These are phyloP conservation scores for Megatriorchis doriae DNA, from an alignment of 2,113 vertebrate genomes.

Conservation along the genomic window DNA sequence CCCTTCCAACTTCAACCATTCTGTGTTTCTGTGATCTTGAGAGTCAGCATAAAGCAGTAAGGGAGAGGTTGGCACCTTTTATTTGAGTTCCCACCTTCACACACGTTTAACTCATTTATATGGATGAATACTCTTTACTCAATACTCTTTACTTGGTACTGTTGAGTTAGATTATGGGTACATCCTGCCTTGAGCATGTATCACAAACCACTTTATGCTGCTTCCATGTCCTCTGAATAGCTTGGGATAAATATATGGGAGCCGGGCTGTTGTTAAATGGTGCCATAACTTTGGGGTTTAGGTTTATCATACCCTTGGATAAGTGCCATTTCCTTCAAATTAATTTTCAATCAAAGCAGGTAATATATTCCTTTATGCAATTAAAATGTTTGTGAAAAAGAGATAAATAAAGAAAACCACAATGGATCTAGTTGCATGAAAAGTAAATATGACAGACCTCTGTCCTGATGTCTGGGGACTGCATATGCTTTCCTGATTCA, in stretches of 20 bases:
- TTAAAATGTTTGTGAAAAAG: background rate
- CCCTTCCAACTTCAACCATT: background rate
- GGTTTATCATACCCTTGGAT: background rate
- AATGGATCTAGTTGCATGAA: background rate
- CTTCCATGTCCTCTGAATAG: background rate
- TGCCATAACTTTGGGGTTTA: background rate
- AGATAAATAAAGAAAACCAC: background rate
- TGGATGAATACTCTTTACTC: background rate
- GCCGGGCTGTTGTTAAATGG: background rate
- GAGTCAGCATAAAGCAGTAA: background rate
- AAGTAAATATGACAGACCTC: background rate
- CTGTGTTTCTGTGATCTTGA: background rate
- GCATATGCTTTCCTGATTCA: background rate
- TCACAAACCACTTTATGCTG: background rate
- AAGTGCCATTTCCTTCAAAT: background rate
- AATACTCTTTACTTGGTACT: background rate
- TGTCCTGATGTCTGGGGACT: background rate
- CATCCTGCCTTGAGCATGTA: rapidly evolving
- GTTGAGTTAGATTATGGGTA: background rate
- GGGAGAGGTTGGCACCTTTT: background rate
- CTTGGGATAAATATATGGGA: background rate
- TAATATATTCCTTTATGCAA: background rate
- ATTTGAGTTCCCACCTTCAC: background rate
- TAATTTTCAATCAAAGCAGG: background rate
- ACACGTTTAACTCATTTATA: background rate